Evolutionary conservation across 1,140 invertebrate species (phyloP), one percentile per base, ranked within the genome.

Genomic region (Cydia strobilella): DNA sequence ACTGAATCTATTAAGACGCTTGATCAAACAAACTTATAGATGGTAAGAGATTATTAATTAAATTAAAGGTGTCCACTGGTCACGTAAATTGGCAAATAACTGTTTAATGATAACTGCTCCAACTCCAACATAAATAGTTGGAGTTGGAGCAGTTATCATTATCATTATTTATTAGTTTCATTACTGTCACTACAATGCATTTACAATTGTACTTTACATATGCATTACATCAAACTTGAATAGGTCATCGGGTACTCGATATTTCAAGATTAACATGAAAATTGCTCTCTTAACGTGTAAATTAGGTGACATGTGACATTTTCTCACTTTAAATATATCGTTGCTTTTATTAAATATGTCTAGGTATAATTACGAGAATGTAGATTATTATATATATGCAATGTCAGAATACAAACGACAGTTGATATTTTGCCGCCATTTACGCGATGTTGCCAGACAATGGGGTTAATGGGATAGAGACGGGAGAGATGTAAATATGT

Each of bases 201-300:
- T 59, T 10, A 23, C 54, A 59, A 59, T 59, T 51, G n/a, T 51
- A 51, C n/a, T 69, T 66, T 31, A 66, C 65, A 35, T 69, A 69
- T 35, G 42, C 65, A 69, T 35, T 65, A 15, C 65, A 31, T 27
- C 27, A 69, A 20, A 20, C 65, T n/a, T 35, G 65, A 69, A 69
- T 69, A 42, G 65, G 65, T 69, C 65, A 69, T 35, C 65, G 3
- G 15, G 15, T 35, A 18, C 31, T 31, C 23, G 3, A 69, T 35
- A 42, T 51, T 48, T 23, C 23, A 27, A 72, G 31, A 48, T 72
- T 72, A 72, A 48, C 71, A 72, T 72, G 71, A 72, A 72, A 72
- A 72, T 72, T 72, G 15, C 71, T 20, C 1, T 51, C 15, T 48
- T 72, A 42, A 35, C 39, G 2, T 45, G 71, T 72, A 51, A 72